phyloP scores from a whole-genome alignment of 2,797 vertebrate genomes.

The Gymnothorax javanicus region DNA sequence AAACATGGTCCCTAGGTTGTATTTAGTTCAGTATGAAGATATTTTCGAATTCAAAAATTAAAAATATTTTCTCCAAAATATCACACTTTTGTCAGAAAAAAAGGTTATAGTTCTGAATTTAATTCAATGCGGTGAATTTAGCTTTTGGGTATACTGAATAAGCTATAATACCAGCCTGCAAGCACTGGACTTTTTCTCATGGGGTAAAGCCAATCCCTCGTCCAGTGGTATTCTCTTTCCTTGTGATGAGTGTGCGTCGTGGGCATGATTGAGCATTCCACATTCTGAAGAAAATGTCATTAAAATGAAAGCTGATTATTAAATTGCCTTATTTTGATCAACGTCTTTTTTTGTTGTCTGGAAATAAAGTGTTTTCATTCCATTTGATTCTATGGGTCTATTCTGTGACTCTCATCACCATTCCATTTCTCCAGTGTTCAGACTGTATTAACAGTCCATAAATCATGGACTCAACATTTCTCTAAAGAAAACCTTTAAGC shows the following conservation, averaged over 20 bases:
- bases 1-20: too few relatives aligned
- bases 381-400: not conserved
- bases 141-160: too few relatives aligned
- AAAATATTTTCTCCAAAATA: too few relatives aligned
- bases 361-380: not conserved
- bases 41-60: too few relatives aligned
- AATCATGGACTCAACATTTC: slow-evolving; percentile 9
- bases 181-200: too few relatives aligned
- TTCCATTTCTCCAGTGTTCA: not conserved
- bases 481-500: slow-evolving; percentile 11
- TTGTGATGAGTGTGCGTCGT: not conserved
- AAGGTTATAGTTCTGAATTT: too few relatives aligned
- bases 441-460: slow-evolving; percentile 1
- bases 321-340: not conserved
- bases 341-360: not conserved
- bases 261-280: not conserved
- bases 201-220: too few relatives aligned
- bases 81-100: too few relatives aligned
- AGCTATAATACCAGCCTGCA: too few relatives aligned
- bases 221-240: not conserved
- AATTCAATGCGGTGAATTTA: too few relatives aligned
- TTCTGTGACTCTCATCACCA: not conserved
- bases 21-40: too few relatives aligned
- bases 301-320: not conserved
- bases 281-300: not conserved